These are phyloP conservation scores for Drosophila simulans DNA, from an alignment of 1,140 invertebrate genomes.

Conservation along the genomic window DNA sequence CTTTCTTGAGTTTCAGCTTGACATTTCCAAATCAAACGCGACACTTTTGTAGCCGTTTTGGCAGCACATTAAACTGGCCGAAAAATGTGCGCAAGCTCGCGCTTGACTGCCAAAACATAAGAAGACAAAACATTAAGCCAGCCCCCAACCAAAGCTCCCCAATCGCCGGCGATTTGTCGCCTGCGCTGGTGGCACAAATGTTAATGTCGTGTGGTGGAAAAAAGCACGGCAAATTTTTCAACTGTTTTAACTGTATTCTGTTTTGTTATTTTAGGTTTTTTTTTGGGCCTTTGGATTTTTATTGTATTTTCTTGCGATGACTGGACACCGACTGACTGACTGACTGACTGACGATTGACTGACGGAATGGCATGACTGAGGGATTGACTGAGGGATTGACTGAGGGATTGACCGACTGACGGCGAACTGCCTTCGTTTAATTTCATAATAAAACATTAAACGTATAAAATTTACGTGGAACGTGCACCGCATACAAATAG, in stretches of 20 bases:
- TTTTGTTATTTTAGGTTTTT: slow-evolving; percentile 23
- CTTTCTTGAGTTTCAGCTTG: background rate
- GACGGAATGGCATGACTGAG: slow-evolving; percentile 44
- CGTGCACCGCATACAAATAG: slow-evolving; percentile 66
- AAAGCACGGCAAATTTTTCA: slow-evolving; percentile 32
- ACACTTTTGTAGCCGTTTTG: slow-evolving; percentile 4
- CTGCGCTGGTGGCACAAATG: slow-evolving; percentile 66
- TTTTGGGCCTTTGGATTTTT: background rate
- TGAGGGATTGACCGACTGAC: slow-evolving; percentile 41
- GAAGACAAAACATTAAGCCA: slow-evolving; percentile 31
- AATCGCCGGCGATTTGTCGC: slow-evolving; percentile 26
- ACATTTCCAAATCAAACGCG: background rate
- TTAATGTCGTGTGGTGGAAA: slow-evolving; percentile 63
- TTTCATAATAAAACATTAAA: slow-evolving; percentile 79
- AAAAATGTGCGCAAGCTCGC: slow-evolving; percentile 25
- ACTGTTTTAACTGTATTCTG: slow-evolving; percentile 56
- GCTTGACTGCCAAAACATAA: slow-evolving; percentile 39
- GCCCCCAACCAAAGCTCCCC: slow-evolving; percentile 8
- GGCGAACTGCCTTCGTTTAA: slow-evolving; percentile 55
- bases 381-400: no score
- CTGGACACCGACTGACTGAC: slow-evolving; percentile 15
- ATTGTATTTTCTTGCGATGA: slow-evolving; percentile 15
- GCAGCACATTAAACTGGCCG: slow-evolving; percentile 4
- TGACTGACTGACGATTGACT: slow-evolving; percentile 29
- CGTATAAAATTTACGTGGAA: slow-evolving; percentile 73